phyloP scores from a whole-genome alignment of 2,797 vertebrate species.

The Emys orbicularis region DNA sequence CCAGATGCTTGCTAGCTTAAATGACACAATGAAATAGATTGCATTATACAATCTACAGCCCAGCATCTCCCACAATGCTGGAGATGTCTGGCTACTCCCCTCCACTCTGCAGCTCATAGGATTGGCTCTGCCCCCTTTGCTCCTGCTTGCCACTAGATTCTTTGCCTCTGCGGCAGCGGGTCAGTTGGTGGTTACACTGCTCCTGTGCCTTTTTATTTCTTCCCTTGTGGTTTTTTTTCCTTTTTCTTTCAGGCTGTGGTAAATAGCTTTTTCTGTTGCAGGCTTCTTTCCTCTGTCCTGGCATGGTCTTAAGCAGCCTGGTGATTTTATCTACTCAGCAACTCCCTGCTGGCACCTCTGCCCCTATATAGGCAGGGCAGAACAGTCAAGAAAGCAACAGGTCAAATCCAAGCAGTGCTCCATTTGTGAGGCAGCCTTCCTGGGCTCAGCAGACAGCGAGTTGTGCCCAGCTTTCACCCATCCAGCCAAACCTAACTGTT shows the following conservation, averaged over 20 bases:
- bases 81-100: background rate
- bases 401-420: background rate
- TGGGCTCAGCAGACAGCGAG: background rate
- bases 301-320: background rate
- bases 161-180: background rate
- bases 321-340: background rate
- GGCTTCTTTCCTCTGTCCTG: background rate
- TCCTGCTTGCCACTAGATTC: background rate
- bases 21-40: background rate
- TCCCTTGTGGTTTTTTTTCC: background rate
- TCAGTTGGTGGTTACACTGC: background rate
- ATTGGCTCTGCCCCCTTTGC: background rate
- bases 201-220: background rate
- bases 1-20: constrained; percentile 15
- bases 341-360: background rate
- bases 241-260: background rate
- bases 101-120: background rate
- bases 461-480: too few species aligned
- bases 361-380: background rate
- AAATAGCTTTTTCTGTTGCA: background rate
- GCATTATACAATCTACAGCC: background rate
- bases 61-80: background rate
- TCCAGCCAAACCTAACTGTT: background rate
- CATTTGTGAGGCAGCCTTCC: background rate
- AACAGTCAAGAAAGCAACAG: background rate